These are phyloP conservation scores for Semotilus atromaculatus DNA, from an alignment of 2,797 vertebrate species.

Conservation along the genomic window DNA sequence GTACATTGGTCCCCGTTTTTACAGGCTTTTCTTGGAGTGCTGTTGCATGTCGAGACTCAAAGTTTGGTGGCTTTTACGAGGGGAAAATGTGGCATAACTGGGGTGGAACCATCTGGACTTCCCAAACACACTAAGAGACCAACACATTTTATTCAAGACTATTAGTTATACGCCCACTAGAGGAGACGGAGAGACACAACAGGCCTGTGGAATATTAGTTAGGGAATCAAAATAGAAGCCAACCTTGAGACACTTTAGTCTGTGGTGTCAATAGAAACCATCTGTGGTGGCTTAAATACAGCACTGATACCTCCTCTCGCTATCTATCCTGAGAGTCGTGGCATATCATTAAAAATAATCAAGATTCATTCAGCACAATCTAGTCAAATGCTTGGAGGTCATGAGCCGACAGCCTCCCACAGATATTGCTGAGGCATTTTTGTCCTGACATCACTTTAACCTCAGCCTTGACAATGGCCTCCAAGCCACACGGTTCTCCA, in stretches of 20 bases:
- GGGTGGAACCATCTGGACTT: slow-evolving; percentile 28
- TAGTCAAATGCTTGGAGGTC: neutral
- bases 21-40: neutral
- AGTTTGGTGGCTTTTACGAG: slow-evolving; percentile 37
- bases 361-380: neutral
- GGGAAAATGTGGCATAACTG: slow-evolving; percentile 44
- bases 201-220: neutral
- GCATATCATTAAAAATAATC: neutral
- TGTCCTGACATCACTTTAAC: slow-evolving; percentile 14
- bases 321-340: neutral
- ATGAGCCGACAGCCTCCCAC: slow-evolving; percentile 1
- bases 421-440: slow-evolving; percentile 9
- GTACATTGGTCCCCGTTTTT: neutral
- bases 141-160: neutral
- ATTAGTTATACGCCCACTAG: neutral
- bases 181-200: neutral
- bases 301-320: neutral
- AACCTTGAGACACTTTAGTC: neutral
- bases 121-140: neutral
- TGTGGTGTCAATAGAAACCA: neutral
- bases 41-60: neutral
- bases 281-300: neutral
- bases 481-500: slow-evolving; percentile 25
- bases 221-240: neutral
- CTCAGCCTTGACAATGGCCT: slow-evolving; percentile 3